phyloP scores from a whole-genome alignment of 2,797 vertebrate species.

The Phaenicophaeus curvirostris region DNA sequence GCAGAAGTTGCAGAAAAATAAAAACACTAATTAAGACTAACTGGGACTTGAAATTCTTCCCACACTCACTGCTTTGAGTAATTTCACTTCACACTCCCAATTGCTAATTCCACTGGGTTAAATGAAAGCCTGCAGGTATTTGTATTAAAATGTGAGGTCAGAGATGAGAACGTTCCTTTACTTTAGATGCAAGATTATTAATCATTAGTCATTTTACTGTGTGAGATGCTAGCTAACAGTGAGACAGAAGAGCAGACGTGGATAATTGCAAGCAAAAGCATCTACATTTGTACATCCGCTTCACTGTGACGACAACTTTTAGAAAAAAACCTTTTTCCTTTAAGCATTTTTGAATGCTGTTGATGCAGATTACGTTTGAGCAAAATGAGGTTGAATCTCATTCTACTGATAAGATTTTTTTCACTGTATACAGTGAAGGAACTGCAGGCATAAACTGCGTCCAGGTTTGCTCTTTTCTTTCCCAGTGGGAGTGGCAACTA shows the following conservation, averaged over 20 bases:
- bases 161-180: not conserved
- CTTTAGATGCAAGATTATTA: not conserved
- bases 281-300: not conserved
- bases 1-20: not conserved
- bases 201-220: constrained; percentile 37
- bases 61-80: not conserved
- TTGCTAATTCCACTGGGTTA: not conserved
- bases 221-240: not conserved
- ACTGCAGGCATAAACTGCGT: not conserved
- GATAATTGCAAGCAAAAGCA: not conserved
- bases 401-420: not conserved
- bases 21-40: constrained; percentile 16
- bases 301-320: not conserved
- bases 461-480: not conserved
- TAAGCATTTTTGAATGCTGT: not conserved
- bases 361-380: not conserved
- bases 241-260: not conserved
- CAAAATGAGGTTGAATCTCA: not conserved
- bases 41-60: constrained; percentile 8
- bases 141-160: not conserved
- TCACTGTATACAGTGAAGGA: not conserved
- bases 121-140: not conserved
- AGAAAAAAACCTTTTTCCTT: not conserved
- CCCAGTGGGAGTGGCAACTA: constrained; percentile 58
- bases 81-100: constrained; percentile 13